Evolutionary conservation across 2,113 vertebrate genomes (phyloP), one percentile per base, ranked within the genome.

Genomic region (Cyanoramphus novaezelandiae): DNA sequence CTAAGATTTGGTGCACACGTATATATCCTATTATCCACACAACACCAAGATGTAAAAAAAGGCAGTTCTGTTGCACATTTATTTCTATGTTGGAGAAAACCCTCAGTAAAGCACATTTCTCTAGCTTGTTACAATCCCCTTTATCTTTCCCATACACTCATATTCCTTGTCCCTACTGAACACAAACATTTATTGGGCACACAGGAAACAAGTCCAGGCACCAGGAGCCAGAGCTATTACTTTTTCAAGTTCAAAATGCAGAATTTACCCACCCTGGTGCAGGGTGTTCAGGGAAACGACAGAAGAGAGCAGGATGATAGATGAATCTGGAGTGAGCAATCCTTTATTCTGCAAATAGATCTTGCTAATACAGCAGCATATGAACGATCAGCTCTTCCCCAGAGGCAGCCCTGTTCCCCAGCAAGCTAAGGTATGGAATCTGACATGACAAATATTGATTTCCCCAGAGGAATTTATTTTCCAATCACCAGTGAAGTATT

Each of bases 381-480:
- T 12, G 53, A 92, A 91, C 0, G 5, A 90, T 52, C 86, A 90
- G 69, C 15, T 78, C 55, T 77, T 83, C 84, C 84, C 85, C 60
- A 93, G 82, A 59, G 71, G 69, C 79, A 79, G 44, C 17, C 5
- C 60, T 62, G 50, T 53, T 41, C 37, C 68, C 53, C 44, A 83
- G 4, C 21, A 55, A 65, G 91, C 7, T 5, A 70, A 81, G 68
- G 52, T 59, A 88, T 47, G 31, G 59, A 87, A 76, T 55, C 63
- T 64, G 70, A 88, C 90, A 78, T 11, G 92, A 95, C 31, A 87
- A 95, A 91, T 89, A 91, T 33, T 86, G 84, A 94, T 80, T 91
- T 65, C 67, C 74, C 67, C 46, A 11, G 28, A 81, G 88, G 76
- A 83, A 86, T 94, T 94, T 68, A 41, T 92, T 96, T 96, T 88